phyloP scores from a whole-genome alignment of 2,797 vertebrate species.

The Schizopygopsis malacanthus region DNA sequence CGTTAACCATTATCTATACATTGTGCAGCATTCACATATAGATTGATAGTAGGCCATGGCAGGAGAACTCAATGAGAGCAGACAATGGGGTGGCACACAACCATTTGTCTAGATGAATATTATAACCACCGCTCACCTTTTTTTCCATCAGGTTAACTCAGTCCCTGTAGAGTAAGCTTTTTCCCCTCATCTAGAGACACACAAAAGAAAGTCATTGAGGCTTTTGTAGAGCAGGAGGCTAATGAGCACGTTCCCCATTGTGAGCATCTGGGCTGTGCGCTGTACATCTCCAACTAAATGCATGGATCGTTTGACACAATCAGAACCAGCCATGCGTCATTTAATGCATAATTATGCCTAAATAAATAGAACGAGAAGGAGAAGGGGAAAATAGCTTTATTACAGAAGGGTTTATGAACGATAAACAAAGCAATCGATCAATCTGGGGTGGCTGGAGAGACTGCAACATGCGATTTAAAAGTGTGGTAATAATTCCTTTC shows the following conservation, averaged over 20 bases:
- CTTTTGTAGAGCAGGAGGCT: constrained; percentile 56
- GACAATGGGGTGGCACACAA: constrained; percentile 46
- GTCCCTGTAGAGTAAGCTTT: constrained; percentile 53
- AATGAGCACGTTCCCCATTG: constrained; percentile 63
- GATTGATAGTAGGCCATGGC: constrained; percentile 42
- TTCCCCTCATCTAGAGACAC: constrained; percentile 50
- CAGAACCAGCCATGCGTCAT: constrained; percentile 80
- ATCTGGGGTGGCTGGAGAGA: constrained; percentile 68
- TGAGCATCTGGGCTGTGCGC: constrained; percentile 60
- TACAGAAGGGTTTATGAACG: constrained; percentile 81
- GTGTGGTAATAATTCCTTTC: constrained; percentile 72
- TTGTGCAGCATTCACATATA: constrained; percentile 16
- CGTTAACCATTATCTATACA: constrained; percentile 32
- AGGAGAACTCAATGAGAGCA: constrained; percentile 38
- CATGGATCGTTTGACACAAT: constrained; percentile 78
- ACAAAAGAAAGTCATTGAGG: constrained; percentile 62
- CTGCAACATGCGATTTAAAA: constrained; percentile 70
- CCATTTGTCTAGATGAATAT: constrained; percentile 58
- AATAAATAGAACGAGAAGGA: constrained; percentile 62
- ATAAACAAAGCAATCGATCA: constrained; percentile 85
- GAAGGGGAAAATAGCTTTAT: constrained; percentile 72
- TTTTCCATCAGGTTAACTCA: constrained; percentile 39
- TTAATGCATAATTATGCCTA: constrained; percentile 81
- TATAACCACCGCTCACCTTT: constrained; percentile 43
- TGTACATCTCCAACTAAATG: constrained; percentile 56